A percentile compares a stretch with the other conserved stretches of the same genome.
phyloP scores from a whole-genome alignment of 2,888 invertebrate species.

The Crossocerus cetratus region DNA sequence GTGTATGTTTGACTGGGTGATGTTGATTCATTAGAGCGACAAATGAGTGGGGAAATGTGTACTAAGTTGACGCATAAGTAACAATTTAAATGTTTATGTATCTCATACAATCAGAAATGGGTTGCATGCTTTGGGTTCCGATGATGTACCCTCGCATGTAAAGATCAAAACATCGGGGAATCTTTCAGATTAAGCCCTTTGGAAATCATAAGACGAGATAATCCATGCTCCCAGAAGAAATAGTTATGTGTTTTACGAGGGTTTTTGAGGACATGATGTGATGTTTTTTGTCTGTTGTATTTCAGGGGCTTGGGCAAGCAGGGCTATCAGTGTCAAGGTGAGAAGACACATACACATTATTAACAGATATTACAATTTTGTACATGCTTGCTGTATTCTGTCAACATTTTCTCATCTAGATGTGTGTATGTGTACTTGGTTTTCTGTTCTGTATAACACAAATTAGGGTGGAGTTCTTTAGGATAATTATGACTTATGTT shows the following conservation, averaged over 20 bases:
- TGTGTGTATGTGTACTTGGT: conserved; percentile 51
- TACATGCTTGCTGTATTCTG: conserved; percentile 69
- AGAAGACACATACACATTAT: conserved; percentile 77
- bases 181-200: conserved; percentile 42
- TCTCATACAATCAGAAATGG: conserved; percentile 22
- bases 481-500: conserved; percentile 25
- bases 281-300: conserved; percentile 78
- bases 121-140: conserved; percentile 49
- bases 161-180: conserved; percentile 10
- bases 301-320: conserved; percentile 97
- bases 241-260: conserved; percentile 71
- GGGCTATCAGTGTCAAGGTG: conserved; percentile 99
- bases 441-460: conserved; percentile 30
- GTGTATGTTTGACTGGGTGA: too few relatives aligned
- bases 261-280: conserved; percentile 74
- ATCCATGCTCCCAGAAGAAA: conserved; percentile 72
- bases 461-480: conserved; percentile 16
- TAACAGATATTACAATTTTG: conserved; percentile 70
- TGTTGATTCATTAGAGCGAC: conserved; percentile 1
- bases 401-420: conserved; percentile 45
- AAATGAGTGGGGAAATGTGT: background rate
- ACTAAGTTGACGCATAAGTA: background rate
- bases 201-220: conserved; percentile 63
- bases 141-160: conserved; percentile 14
- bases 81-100: background rate